These are phyloP conservation scores for Sussaba pulchella DNA, from an alignment of 2,888 invertebrate genomes.

Conservation along the genomic window DNA sequence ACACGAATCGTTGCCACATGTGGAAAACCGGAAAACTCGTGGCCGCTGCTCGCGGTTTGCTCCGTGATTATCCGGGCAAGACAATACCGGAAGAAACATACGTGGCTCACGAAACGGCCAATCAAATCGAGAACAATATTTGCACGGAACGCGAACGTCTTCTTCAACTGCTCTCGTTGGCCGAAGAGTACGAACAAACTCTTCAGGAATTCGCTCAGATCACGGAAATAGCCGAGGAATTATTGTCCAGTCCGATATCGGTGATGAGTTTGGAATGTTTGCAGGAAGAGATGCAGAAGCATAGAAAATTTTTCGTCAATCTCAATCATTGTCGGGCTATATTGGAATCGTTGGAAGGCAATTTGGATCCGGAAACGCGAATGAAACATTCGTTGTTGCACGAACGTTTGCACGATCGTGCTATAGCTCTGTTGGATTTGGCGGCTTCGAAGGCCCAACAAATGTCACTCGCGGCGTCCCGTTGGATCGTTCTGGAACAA, in stretches of 20 bases:
- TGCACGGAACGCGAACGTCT: constrained; percentile 91
- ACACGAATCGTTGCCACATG: constrained; percentile 87
- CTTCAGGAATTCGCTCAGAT: constrained; percentile 94
- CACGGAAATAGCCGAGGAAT: constrained; percentile 92
- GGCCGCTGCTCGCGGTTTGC: constrained; percentile 87
- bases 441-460: constrained; percentile 93
- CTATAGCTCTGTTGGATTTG: constrained; percentile 91
- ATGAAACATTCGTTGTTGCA: constrained; percentile 90
- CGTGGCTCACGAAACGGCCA: constrained; percentile 88
- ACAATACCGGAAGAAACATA: constrained; percentile 90
- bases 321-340: constrained; percentile 94
- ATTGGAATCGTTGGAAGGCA: constrained; percentile 93
- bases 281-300: constrained; percentile 96
- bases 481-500: constrained; percentile 93
- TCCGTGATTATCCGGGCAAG: constrained; percentile 89
- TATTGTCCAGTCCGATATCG: constrained; percentile 91
- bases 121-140: constrained; percentile 89
- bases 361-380: constrained; percentile 92
- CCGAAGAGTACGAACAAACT: constrained; percentile 95
- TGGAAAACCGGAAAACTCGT: constrained; percentile 88
- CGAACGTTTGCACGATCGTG: constrained; percentile 91
- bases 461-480: constrained; percentile 93
- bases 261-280: constrained; percentile 91
- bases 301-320: constrained; percentile 95
- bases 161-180: constrained; percentile 90